These are phyloP conservation scores for Mayetiola destructor DNA, from an alignment of 2,888 invertebrate genomes.

Conservation along the genomic window DNA sequence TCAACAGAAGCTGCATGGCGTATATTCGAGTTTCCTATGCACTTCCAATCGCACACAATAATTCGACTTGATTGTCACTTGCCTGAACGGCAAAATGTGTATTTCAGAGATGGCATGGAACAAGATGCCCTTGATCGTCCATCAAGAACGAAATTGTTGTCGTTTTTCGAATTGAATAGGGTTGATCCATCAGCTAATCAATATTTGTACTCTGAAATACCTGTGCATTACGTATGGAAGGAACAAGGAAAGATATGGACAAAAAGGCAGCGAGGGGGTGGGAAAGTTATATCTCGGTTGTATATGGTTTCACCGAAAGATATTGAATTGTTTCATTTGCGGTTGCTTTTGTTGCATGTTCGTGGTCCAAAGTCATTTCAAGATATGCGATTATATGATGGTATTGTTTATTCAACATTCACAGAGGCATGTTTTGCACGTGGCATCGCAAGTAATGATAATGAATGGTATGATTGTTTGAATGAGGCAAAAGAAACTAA, in stretches of 20 bases:
- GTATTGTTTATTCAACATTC: constrained; percentile 17
- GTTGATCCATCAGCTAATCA: no score
- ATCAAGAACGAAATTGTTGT: constrained; percentile 15
- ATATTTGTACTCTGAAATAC: no score
- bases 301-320: neutral
- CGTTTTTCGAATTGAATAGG: no score
- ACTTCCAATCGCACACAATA: constrained; percentile 19
- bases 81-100: constrained; percentile 21
- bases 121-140: constrained; percentile 15
- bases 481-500: neutral
- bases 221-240: no score
- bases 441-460: constrained; percentile 6
- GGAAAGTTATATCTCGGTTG: no score
- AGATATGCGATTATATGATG: constrained; percentile 17
- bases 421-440: constrained; percentile 16
- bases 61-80: constrained; percentile 21
- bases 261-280: no score
- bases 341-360: constrained; percentile 18
- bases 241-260: no score
- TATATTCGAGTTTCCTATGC: constrained; percentile 20
- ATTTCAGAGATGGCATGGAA: constrained; percentile 17
- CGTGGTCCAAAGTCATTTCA: constrained; percentile 18
- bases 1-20: constrained; percentile 20
- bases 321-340: neutral
- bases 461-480: neutral